Base-by-base conservation (phyloP, 2,888 invertebrate genomes). In the Drosophila birchii region DNA sequence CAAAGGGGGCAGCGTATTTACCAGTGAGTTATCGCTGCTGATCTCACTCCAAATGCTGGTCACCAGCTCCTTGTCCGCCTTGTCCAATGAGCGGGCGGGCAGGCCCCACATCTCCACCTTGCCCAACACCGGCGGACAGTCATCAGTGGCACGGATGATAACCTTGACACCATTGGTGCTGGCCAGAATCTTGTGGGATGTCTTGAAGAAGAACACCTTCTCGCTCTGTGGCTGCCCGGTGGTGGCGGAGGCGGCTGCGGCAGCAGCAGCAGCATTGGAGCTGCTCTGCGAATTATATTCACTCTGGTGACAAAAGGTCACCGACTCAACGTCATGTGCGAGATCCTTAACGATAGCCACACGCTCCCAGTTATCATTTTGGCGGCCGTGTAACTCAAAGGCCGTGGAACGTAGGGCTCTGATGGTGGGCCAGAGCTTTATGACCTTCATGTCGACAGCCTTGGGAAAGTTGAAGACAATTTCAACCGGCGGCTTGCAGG, bases 401-500 rank as follows among this genome's bases (percentile, higher is more conserved):
- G 95, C 95, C 23, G 94, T 94, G 12, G 95, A 95, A 84, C 94
- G 94, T 76, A 96, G 95, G n/a, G 94, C 93, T 2, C 96, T 95
- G 6, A 95, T 94, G 73, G 93, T 93, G 18, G 95, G 94, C 92
- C 94, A 94, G 41, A 96, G 92, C 64, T 94, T 90, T 44, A 96
- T 94, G 75, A 94, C 94, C 87, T 93, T 93, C 47, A 96, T 92
- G 81, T 94, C 93, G 45, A 96, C 92, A 67, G 94, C 93, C 80
- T 95, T 95, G 18, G 95, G 93, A 69, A 96, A 95, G 56, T 94
- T 93, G 68, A 96, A 93, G 47, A 94, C 94, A 41, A 96, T 92
- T 74, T 94, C 94, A 1, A 96, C 94, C 18, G 96, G 96, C 12
- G 96, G 96, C 88, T 95, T 95, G 45, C 95, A 94, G 53, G 95